Base-by-base conservation (phyloP, 2,797 vertebrate genomes). In the Fratercula arctica region DNA sequence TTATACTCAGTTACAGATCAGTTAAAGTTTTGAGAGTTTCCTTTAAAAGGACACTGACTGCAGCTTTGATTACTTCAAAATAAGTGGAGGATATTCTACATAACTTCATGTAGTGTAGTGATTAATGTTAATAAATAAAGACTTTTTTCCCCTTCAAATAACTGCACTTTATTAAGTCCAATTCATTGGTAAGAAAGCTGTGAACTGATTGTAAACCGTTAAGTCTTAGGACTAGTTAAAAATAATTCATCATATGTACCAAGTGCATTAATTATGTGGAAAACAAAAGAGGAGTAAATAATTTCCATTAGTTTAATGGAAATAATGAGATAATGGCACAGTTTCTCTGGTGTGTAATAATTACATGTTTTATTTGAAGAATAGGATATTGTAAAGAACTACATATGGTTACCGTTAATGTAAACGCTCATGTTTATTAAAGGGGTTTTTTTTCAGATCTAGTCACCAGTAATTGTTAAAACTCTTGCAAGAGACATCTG, bases 251-350 rank as follows among this genome's bases (percentile, higher is more conserved):
- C 31, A 1, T 23, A 7, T 67, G 54, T 76, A 72, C 37, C 29
- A 10, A n/a, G 45, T 53, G 68, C 37, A 60, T 89, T 89, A 87
- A 70, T 91, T 82, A 75, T 75, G 16, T 57, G 57, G 64, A 57
- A 92, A 96, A 89, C 54, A 81, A 78, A 51, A 29, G 31, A 23
- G 35, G 10, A 73, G 51, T 84, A 94, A 96, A 87, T 90, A 67
- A 76, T 89, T 92, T 90, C 74, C 77, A 70, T 94, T 93, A 77
- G 56, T 87, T 88, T 93, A 93, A 90, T 93, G 89, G 69, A 61
- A 95, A 85, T 88, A 83, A 92, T 64, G 85, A 93, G 75, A 85
- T 87, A 94, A 87, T 59, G 79, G 85, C 68, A 56, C 39, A 9
- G 46, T 68, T 96, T 91, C 60, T 93, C 68, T 64, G n/a, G 43